A percentile compares a stretch with the other conserved stretches of the same genome.
Evolutionary conservation across 1,140 invertebrate species (phyloP).

Genomic region (Periplaneta americana): DNA sequence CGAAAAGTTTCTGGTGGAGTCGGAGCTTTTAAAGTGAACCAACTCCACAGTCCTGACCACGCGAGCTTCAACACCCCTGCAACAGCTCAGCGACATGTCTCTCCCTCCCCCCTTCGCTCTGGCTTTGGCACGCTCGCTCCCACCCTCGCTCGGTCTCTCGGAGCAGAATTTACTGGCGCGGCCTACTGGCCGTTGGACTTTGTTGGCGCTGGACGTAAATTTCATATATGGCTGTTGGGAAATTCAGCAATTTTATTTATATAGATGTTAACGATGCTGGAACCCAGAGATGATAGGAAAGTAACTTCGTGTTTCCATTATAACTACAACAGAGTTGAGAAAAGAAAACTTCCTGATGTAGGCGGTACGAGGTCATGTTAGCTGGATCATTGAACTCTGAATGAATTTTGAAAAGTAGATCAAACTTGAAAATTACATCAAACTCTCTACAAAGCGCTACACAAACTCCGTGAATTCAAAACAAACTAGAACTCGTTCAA

Average conservation of each 20-base stretch:
- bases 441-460: background rate
- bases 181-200: background rate
- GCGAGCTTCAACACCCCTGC: too few relatives aligned
- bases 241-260: background rate
- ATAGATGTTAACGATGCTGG: background rate
- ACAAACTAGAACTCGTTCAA: background rate
- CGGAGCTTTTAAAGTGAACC: too few relatives aligned
- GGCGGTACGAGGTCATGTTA: background rate
- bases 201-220: background rate
- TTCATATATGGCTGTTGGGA: background rate
- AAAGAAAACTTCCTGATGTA: background rate
- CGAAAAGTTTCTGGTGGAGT: too few relatives aligned
- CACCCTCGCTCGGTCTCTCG: background rate
- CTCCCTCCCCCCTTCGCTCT: background rate
- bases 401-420: background rate
- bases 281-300: background rate
- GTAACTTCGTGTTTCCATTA: background rate
- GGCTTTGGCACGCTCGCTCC: background rate
- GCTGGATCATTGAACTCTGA: background rate
- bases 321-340: background rate
- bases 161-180: background rate
- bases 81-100: too few relatives aligned
- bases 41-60: too few relatives aligned
- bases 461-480: background rate
- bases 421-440: background rate